Conservation (phyloP, 2,888 invertebrate species). For the Biston betularia region DNA sequence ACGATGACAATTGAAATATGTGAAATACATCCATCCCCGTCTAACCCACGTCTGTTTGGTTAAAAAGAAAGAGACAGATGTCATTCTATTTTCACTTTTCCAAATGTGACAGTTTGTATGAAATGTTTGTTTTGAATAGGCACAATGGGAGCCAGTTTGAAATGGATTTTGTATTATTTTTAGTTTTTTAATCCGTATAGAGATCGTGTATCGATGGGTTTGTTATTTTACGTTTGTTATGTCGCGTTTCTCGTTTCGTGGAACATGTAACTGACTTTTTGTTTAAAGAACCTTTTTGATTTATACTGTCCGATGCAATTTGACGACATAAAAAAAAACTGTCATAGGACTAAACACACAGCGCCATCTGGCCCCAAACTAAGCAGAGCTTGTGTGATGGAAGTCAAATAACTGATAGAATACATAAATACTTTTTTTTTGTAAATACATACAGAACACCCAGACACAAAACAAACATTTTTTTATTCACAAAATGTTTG, state of each 20-base stretch:
- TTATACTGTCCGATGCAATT: not conserved
- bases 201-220: conserved; percentile 44
- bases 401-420: too few species aligned
- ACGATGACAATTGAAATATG: conserved; percentile 78
- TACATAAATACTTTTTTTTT: too few species aligned
- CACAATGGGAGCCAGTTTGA: conserved; percentile 69
- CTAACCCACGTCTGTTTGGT: conserved; percentile 49
- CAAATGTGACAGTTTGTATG: conserved; percentile 83
- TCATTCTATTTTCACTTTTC: conserved; percentile 76
- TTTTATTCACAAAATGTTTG: too few species aligned
- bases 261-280: conserved; percentile 13
- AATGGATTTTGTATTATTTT: conserved; percentile 74
- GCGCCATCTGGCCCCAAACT: too few species aligned
- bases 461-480: too few species aligned
- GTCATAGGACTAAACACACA: too few species aligned
- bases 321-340: too few species aligned
- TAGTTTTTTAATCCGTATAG: conserved; percentile 76
- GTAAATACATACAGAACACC: too few species aligned
- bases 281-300: not conserved
- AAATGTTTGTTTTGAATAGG: conserved; percentile 81
- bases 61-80: conserved; percentile 64
- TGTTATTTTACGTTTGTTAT: conserved; percentile 33
- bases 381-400: too few species aligned
- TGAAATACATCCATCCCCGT: conserved; percentile 74
- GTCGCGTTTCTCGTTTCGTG: conserved; percentile 11